phyloP scores from a whole-genome alignment of 2,797 vertebrate species.

The Simalia tracyae region DNA sequence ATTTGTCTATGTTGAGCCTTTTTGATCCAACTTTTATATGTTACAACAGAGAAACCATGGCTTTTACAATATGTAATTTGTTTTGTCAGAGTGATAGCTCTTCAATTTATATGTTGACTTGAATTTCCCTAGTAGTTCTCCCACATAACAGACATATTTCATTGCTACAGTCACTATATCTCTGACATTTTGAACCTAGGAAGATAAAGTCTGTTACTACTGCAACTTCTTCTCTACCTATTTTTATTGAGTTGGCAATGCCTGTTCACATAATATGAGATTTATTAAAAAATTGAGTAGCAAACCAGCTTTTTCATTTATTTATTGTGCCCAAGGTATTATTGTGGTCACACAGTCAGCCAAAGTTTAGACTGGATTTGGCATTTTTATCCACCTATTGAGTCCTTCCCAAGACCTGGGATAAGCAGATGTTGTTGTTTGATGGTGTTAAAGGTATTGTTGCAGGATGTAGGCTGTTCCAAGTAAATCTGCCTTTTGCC shows the following conservation, averaged over 20 bases:
- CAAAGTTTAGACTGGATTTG: no score
- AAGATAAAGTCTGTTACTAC: background rate
- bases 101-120: background rate
- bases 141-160: background rate
- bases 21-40: background rate
- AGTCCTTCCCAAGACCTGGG: no score
- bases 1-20: background rate
- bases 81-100: background rate
- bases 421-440: no score
- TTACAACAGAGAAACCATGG: background rate
- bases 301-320: background rate
- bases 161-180: background rate
- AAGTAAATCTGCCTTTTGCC: no score
- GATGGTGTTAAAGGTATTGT: no score
- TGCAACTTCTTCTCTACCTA: background rate
- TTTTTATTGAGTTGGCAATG: background rate
- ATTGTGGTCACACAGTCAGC: background rate
- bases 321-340: background rate
- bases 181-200: background rate
- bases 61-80: background rate
- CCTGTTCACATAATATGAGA: background rate
- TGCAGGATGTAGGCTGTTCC: no score
- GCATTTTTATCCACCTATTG: no score
- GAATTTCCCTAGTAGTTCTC: background rate
- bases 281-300: background rate